Base-by-base conservation (phyloP, 2,888 invertebrate genomes). In the Nemotelus nigrinus region DNA sequence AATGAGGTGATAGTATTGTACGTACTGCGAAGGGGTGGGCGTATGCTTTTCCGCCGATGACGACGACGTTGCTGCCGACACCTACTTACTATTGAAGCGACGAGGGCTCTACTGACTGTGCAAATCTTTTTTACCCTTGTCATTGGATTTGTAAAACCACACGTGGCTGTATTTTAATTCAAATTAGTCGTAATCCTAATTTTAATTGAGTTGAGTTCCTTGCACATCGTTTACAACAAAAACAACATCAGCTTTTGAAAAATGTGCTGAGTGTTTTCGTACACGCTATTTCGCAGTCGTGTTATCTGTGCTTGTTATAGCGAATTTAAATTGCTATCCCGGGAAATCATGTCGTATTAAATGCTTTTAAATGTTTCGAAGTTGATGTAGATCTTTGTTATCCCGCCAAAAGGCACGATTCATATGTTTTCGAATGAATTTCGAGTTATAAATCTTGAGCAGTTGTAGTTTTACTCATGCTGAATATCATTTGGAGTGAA, bases 161-260 rank as follows among this genome's bases (percentile, higher is more conserved):
- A 80, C 78, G 78, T 80, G 79, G 78, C 78, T 75, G 75, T 76
- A 77, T 77, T 82, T 81, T 81, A 81, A 84, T 84, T 85, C 82
- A 84, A 85, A 85, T 85, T 83, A 84, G 83, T 82, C 81, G 80
- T 85, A 85, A 85, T 83, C 85, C 83, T 71, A 80, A 63, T 80
- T 83, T 84, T 84, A 85, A 85, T 85, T 84, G 84, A 85, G 85
- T 85, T 84, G 84, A 80, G 77, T 77, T 77, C 47, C 68, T 53
- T 50, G 72, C 53, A 53, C 53, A 43, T 55, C 68, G 76, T 78
- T 79, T 78, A 77, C 64, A 70, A 75, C 10, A 25, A 25, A 25
- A 25, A 25, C 25, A 25, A 25, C 25, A 25, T 44, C 47, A 72
- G 39, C 64, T 64, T 50, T 2, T 53, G 53, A 63, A 75, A 75